A percentile compares a stretch with the other conserved stretches of the same genome.
These are phyloP conservation scores for Ibidorhyncha struthersii DNA, from an alignment of 2,113 vertebrate genomes.

Conservation along the genomic window DNA sequence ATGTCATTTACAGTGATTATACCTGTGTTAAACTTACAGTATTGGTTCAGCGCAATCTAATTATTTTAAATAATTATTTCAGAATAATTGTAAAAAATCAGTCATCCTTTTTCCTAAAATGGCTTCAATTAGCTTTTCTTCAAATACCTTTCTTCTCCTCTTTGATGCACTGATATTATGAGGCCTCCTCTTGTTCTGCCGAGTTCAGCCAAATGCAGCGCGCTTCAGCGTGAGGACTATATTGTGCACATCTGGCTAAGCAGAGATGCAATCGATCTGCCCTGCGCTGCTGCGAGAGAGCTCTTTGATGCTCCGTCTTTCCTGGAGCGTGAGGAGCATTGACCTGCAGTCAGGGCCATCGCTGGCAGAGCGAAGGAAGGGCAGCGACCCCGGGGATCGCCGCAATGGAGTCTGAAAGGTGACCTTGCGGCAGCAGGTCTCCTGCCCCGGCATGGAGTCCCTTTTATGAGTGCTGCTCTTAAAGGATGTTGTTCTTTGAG, in stretches of 20 bases:
- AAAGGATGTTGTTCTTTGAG: neutral
- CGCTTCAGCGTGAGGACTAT: fast-evolving
- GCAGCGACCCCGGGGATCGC: neutral
- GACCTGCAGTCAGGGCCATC: neutral
- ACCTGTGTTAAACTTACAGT: neutral
- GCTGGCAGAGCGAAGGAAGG: neutral
- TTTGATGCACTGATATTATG: neutral
- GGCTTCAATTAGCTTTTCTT: neutral
- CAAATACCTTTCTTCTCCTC: neutral
- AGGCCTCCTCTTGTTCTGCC: neutral
- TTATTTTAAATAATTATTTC: slow-evolving; percentile 8
- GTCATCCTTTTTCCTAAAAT: neutral
- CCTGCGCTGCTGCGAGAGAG: neutral
- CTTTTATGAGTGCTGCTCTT: neutral
- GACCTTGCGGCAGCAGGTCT: neutral
- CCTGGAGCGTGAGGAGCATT: neutral
- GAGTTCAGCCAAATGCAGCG: neutral
- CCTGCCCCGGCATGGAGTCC: neutral
- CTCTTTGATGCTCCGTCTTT: neutral
- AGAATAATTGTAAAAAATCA: neutral
- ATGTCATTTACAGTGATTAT: slow-evolving; percentile 39
- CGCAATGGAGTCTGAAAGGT: neutral
- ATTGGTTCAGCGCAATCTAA: neutral
- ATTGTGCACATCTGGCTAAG: neutral
- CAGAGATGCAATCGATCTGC: neutral